These are phyloP conservation scores for Lithobates pipiens DNA, from an alignment of 2,797 vertebrate species.

Conservation along the genomic window DNA sequence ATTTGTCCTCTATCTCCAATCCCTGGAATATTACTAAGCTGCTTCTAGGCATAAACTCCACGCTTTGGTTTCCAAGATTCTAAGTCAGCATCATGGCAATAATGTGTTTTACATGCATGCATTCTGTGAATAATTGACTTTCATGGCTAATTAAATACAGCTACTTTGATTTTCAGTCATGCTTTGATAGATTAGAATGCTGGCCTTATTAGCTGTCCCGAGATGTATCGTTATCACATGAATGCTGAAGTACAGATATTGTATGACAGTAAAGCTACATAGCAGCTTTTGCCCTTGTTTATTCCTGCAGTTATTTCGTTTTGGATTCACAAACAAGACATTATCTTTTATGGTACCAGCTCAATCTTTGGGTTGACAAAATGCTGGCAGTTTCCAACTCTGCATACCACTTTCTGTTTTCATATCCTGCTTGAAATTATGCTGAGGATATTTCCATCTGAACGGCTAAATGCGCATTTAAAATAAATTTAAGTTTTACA, in stretches of 20 bases:
- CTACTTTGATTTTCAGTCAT: slow-evolving; percentile 44
- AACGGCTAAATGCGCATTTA: background rate
- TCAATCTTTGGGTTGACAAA: background rate
- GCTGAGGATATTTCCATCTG: background rate
- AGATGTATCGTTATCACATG: background rate
- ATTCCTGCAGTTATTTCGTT: background rate
- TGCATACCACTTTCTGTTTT: background rate
- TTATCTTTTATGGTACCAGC: background rate
- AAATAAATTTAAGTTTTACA: too few relatives aligned
- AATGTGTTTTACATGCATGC: slow-evolving; percentile 41
- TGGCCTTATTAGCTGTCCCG: slow-evolving; percentile 8
- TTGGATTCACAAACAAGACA: background rate
- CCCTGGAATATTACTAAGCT: slow-evolving; percentile 56
- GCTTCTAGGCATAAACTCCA: slow-evolving; percentile 32
- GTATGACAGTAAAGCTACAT: slow-evolving; percentile 1
- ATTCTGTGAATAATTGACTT: slow-evolving; percentile 57
- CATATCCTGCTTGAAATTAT: background rate
- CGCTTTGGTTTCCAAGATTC: slow-evolving; percentile 49
- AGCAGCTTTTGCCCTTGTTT: background rate
- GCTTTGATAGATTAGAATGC: slow-evolving; percentile 10
- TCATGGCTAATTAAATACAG: slow-evolving; percentile 36
- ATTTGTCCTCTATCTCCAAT: slow-evolving; percentile 30
- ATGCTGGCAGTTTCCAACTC: background rate
- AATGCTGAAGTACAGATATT: background rate
- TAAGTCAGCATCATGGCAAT: slow-evolving; percentile 51